Evolutionary conservation across 2,888 invertebrate genomes (phyloP), one percentile per base, ranked within the genome.

Genomic region (Lepidocyrtoides sp.): DNA sequence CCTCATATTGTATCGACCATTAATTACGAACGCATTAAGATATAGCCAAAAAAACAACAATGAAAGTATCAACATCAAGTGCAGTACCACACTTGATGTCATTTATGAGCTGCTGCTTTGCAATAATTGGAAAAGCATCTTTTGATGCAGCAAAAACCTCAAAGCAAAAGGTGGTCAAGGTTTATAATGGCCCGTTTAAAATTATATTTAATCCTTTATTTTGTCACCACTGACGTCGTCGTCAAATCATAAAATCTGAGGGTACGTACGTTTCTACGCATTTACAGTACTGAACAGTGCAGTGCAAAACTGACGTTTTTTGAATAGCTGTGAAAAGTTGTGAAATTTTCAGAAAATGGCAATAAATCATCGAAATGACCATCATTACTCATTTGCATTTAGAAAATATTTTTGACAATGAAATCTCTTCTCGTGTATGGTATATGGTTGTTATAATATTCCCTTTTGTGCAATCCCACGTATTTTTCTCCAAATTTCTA

Each of bases 371-470:
- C 23, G 0, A 82, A 82, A 63, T 57, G 36, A 44, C 63, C 60
- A 82, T 82, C 75, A 75, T 75, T 60, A 26, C 63, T 82, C 82
- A 82, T 82, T 82, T 63, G 41, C 82, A 82, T 82, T 82, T 82
- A 79, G 79, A 57, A 79, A 79, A 79, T 51, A 23, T 36, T 32
- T 79, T 57, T 29, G 51, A 77, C 57, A 44, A 17, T 17, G 32
- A 26, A 17, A 48, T n/a, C 48, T 23, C n/a, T 72, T 44, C 29
- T 75, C 51, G 2, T 48, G n/a, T 41, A 23, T 82, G n/a, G n/a
- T 12, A 14, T 60, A 41, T 57, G 57, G 81, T 57, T 81, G 60
- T 12, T 60, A 57, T 54, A 26, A 26, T 1, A 23, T 8, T 44
- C 12, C n/a, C n/a, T n/a, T n/a, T n/a, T 32, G 23, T 26, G 29